Evolutionary conservation across 1,140 invertebrate species (phyloP), one percentile per base, ranked within the genome.

Genomic region (Anagrus nilaparvatae): DNA sequence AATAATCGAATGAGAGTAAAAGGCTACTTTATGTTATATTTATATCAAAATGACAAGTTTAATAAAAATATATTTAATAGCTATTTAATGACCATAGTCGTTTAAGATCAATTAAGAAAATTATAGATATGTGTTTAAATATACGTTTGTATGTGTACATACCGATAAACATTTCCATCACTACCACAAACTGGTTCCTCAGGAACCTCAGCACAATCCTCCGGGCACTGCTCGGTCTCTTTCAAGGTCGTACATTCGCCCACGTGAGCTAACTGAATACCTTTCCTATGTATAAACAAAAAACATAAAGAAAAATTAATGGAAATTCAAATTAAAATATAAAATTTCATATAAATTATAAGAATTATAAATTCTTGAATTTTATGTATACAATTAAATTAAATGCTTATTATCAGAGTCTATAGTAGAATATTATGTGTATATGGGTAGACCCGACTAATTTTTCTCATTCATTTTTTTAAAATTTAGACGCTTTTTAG

Each of bases 111-210:
- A 25, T 20, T 23, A 31, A 14, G 13, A 12, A 6, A 27, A 12
- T 7, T 6, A 27, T 6, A 27, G 24, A 27, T 9, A 31, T 5
- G 16, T 5, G 12, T 5, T 7, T 18, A 9, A 3, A 19, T 28
- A 19, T 25, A 25, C 16, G 6, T 36, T 30, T 40, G 24, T 28
- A 40, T 40, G 58, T 49, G 21, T 28, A 28, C 13, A 7, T 76
- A 90, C 77, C 75, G 78, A 65, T 95, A 96, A 46, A 89, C 87
- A 56, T 89, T 88, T 50, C 89, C 87, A 60, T 96, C 86, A 25
- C 84, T 90, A 24, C 87, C 91, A 64, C 91, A 97, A 43, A 87
- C 80, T 10, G 85, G 85, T 58, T 87, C 77, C 49, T 75, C 72
- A 43, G 67, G 58, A n/a, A 74, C 74, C 31, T 82, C 73, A 36